phyloP scores from a whole-genome alignment of 2,888 invertebrate genomes.

The Volucella inanis region DNA sequence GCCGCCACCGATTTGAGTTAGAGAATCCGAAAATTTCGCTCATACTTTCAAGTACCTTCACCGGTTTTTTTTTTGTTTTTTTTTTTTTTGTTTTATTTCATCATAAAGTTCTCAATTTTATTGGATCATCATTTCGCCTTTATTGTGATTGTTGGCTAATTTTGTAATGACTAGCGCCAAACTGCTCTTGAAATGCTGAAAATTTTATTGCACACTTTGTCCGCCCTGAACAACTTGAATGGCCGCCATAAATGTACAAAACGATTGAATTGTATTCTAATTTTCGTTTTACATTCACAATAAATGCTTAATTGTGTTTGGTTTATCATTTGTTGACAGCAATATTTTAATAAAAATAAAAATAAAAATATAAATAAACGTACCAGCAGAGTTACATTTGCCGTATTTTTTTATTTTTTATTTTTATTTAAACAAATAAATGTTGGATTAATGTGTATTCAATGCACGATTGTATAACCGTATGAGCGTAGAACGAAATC shows the following conservation, averaged over 20 bases:
- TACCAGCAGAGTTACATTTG: neutral
- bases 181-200: constrained; percentile 35
- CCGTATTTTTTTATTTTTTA: neutral
- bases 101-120: constrained; percentile 52
- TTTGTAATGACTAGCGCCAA: constrained; percentile 30
- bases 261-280: constrained; percentile 62
- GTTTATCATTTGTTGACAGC: constrained; percentile 57
- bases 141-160: constrained; percentile 54
- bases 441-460: no score
- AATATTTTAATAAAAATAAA: constrained; percentile 44
- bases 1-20: neutral
- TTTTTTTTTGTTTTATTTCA: neutral
- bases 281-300: constrained; percentile 57
- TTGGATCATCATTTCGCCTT: constrained; percentile 42
- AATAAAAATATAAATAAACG: constrained; percentile 5
- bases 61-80: neutral
- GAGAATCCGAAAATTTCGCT: constrained; percentile 21
- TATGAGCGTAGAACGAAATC: constrained; percentile 36
- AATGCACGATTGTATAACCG: neutral
- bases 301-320: constrained; percentile 56
- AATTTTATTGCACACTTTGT: constrained; percentile 51
- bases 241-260: constrained; percentile 57
- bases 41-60: constrained; percentile 10
- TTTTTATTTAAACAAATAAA: constrained; percentile 34
- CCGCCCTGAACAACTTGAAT: constrained; percentile 44